Evolutionary conservation across 2,113 vertebrate species (phyloP), one percentile per base, ranked within the genome.

Genomic region (Hemiprocne comata): DNA sequence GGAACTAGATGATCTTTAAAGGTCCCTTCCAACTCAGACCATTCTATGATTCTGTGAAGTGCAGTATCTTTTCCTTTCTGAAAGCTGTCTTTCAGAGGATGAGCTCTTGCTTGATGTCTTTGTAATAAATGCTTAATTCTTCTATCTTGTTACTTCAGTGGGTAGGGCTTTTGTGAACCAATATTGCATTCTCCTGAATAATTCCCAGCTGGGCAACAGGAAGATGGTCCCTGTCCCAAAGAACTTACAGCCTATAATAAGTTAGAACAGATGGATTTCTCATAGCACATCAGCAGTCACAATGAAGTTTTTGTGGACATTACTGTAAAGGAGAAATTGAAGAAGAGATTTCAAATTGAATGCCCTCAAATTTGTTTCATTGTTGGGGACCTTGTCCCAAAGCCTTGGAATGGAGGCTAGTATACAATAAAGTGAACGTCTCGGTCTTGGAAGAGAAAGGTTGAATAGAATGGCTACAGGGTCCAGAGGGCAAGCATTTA

Each of bases 391-490:
- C 3, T 14, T 70, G 36, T 42, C 34, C 91, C 24, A 38, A 26
- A 40, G 25, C 51, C 17, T 71, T 29, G 28, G 64, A 66, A 14
- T 16, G 25, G 42, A 42, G 9, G 6, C 36, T 72, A 33, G 11
- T 3, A 1, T 29, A 61, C 50, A 11, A 11, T 36, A 40, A 21
- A 72, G 13, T 3, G 1, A 55, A 38, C 1, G 1, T 57, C 14
- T 72, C 24, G 26, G 17, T 73, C 28, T 61, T 84, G 46, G 12
- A 78, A 50, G 33, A 28, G 18, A 23, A 53, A 14, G 18, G 25
- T 65, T 85, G 24, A 10, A 0, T 29, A 50, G 54, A 54, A 44
- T 3, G 9, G 8, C 17, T 40, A 1, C 33, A 20, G 28, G 10
- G 5, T 21, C 26, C n/a, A 16, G 31, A 50, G 14, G 17, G 14